These are phyloP conservation scores for Pseudorasbora parva DNA, from an alignment of 2,113 vertebrate species.

Conservation along the genomic window DNA sequence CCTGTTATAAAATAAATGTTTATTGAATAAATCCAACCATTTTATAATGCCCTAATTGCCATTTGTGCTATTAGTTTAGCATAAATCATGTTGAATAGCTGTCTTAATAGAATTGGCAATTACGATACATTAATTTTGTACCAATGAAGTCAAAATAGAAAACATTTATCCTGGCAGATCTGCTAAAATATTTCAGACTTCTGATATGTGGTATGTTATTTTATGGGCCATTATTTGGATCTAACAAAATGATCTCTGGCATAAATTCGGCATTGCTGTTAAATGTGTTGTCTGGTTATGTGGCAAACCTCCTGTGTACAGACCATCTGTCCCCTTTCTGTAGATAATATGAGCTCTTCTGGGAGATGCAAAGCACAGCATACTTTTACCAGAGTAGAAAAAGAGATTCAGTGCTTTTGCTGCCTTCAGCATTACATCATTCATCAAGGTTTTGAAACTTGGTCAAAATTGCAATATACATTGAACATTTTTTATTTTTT, in stretches of 20 bases:
- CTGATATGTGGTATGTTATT: neutral
- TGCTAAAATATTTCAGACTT: neutral
- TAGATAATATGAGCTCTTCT: conserved; percentile 34
- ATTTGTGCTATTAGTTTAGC: neutral
- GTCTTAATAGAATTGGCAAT: neutral
- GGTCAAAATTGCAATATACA: neutral
- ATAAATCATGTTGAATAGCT: neutral
- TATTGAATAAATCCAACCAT: conserved; percentile 3
- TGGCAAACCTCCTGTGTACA: conserved; percentile 52
- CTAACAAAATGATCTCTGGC: neutral
- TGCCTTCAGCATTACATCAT: neutral
- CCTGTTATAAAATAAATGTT: neutral
- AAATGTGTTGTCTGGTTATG: conserved; percentile 33
- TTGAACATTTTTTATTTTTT: too few relatives aligned
- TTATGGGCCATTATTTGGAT: conserved; percentile 16
- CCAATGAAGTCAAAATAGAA: conserved; percentile 2
- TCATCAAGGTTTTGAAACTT: neutral
- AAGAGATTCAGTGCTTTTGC: neutral
- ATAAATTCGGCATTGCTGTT: neutral
- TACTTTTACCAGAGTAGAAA: neutral
- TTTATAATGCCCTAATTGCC: neutral
- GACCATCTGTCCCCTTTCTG: conserved; percentile 51
- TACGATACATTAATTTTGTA: neutral
- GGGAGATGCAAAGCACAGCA: conserved; percentile 1
- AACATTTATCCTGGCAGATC: neutral